Evolutionary conservation across 2,888 invertebrate genomes (phyloP).

Genomic region (Heteromyza rotundicornis): DNA sequence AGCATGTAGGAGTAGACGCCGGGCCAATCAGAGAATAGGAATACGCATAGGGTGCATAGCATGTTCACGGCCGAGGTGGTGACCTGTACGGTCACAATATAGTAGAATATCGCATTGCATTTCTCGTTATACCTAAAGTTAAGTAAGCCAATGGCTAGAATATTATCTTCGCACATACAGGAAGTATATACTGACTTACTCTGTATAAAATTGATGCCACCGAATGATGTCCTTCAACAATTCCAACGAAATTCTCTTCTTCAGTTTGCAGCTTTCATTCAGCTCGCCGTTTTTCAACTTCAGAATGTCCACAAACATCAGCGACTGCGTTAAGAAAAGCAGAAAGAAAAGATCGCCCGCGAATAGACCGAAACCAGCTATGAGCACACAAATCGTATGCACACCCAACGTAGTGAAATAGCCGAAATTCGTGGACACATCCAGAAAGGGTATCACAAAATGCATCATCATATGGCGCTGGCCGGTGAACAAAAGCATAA

Average conservation of each 20-base stretch:
- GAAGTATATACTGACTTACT: background rate
- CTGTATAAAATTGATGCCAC: slow-evolving; percentile 38
- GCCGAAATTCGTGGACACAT: slow-evolving; percentile 32
- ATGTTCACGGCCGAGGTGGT: slow-evolving; percentile 32
- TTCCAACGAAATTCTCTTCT: background rate
- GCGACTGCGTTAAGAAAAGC: slow-evolving; percentile 31
- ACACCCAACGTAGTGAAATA: slow-evolving; percentile 28
- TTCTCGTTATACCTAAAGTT: slow-evolving; percentile 30
- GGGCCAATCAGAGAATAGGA: slow-evolving; percentile 38
- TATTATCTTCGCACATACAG: too few relatives aligned
- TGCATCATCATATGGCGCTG: slow-evolving; percentile 34
- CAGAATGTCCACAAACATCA: slow-evolving; percentile 37
- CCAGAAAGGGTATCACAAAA: slow-evolving; percentile 38
- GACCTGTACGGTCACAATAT: slow-evolving; percentile 35
- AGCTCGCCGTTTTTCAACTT: slow-evolving; percentile 33
- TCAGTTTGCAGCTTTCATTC: slow-evolving; percentile 27
- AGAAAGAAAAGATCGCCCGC: slow-evolving; percentile 39
- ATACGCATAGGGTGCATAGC: slow-evolving; percentile 36
- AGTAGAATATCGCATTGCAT: slow-evolving; percentile 31
- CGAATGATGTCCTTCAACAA: slow-evolving; percentile 30
- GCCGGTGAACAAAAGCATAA: slow-evolving; percentile 20
- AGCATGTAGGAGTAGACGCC: slow-evolving; percentile 37
- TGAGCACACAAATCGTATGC: slow-evolving; percentile 28
- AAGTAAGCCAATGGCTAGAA: background rate
- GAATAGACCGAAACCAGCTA: slow-evolving; percentile 37